Conservation (phyloP, 2,888 invertebrate genomes). For the Cheiracanthium punctorium region DNA sequence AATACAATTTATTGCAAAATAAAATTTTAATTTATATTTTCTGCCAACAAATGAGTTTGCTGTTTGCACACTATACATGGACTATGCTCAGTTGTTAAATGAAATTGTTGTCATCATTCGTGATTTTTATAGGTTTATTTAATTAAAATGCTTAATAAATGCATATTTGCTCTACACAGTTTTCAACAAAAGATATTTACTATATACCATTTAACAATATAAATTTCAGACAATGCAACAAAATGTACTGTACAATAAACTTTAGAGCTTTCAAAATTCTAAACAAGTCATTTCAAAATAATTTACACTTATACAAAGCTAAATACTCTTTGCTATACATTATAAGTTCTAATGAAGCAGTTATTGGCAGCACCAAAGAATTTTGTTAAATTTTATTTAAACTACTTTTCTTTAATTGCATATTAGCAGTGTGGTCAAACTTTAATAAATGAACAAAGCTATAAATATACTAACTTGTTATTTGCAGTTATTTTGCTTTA, state of each 20-base stretch:
- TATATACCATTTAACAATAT: slow-evolving; percentile 27
- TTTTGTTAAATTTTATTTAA: neutral
- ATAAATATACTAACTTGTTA: no score
- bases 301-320: slow-evolving; percentile 17
- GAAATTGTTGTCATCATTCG: neutral
- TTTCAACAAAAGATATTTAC: slow-evolving; percentile 25
- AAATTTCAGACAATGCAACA: slow-evolving; percentile 24
- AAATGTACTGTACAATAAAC: slow-evolving; percentile 32
- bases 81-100: neutral
- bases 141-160: neutral
- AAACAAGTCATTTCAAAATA: slow-evolving; percentile 34
- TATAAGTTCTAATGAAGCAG: slow-evolving; percentile 18
- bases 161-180: neutral
- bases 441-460: no score
- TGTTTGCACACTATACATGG: neutral
- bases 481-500: no score
- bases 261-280: slow-evolving; percentile 9
- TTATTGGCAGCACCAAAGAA: slow-evolving; percentile 32
- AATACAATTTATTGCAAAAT: neutral
- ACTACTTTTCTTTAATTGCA: neutral
- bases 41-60: neutral
- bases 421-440: neutral
- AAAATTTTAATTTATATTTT: neutral
- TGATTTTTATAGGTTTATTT: neutral
- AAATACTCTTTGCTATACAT: slow-evolving; percentile 32